Base-by-base conservation (phyloP, 2,797 vertebrate species). In the Rhinella marina region DNA sequence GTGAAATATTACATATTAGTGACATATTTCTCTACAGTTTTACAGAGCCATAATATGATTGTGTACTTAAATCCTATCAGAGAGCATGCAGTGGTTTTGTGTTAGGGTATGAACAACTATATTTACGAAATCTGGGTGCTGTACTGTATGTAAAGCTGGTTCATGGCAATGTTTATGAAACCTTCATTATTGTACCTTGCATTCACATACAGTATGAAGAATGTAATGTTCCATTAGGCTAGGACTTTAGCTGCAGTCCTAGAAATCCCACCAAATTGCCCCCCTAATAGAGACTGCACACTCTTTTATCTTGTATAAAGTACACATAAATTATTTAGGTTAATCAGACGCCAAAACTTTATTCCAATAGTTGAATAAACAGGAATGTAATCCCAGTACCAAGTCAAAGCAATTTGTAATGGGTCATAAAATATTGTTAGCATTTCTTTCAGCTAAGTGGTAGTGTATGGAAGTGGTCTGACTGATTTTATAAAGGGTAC, bases 401-500 rank as follows among this genome's bases (percentile, higher is more conserved):
- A 21, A 48, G 17, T 11, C 16, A 87, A 75, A 59, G 23, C 54
- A 70, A 21, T 41, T 13, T 50, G 13, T 32, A 23, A 14, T 25
- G 57, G 81, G 8, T 57, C 68, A 78, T 50, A 64, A 27, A 27
- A 64, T 70, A 72, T 59, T 52, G 62, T 14, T 64, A 56, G 70
- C 62, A 81, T 76, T 54, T 68, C 27, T 64, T 23, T 62, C 23
- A 52, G 32, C 48, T 84, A 52, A 78, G 75, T 61, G 52, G 82
- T 21, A 29, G 75, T 17, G 62, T 84, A 86, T 82, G 78, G 83
- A 88, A 79, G 21, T 64, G 72, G 76, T 88, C 66, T 73, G 11
- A 12, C 66, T 21, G 59, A 85, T 88, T 66, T 56, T 82, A 68
- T 59, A 29, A 88, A 61, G 25, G 17, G 25, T 12, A 41, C 54